A percentile compares a stretch with the other conserved stretches of the same genome.
Evolutionary conservation across 1,140 invertebrate species (phyloP).

Genomic region (Bombus pascuorum): DNA sequence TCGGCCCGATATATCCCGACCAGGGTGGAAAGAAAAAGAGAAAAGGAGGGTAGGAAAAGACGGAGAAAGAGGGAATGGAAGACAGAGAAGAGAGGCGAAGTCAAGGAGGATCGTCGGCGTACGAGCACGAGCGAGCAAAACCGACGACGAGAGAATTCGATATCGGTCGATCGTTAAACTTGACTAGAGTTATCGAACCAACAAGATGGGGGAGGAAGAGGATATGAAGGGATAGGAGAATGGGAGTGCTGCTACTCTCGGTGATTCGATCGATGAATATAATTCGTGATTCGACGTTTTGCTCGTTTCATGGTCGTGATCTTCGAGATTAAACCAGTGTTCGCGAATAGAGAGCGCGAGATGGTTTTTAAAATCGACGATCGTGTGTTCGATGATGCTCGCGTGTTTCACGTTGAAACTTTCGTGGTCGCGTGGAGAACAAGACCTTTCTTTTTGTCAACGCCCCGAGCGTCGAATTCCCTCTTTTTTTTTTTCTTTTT

Average conservation of each 20-base stretch:
- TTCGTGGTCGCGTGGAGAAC: not conserved
- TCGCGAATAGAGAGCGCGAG: slow-evolving; percentile 38
- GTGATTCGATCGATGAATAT: slow-evolving; percentile 60
- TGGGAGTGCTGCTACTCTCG: slow-evolving; percentile 59
- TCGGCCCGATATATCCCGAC: slow-evolving; percentile 70
- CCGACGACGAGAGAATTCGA: slow-evolving; percentile 60
- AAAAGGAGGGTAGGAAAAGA: not conserved
- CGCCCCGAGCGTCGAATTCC: slow-evolving; percentile 28
- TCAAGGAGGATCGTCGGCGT: slow-evolving; percentile 35
- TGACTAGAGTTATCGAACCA: slow-evolving; percentile 58
- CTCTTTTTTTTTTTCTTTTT: not conserved
- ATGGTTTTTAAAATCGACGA: slow-evolving; percentile 28
- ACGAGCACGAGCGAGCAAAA: slow-evolving; percentile 19
- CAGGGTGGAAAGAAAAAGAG: slow-evolving; percentile 53
- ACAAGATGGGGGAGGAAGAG: slow-evolving; percentile 20
- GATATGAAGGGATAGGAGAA: not conserved
- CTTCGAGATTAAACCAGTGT: slow-evolving; percentile 26
- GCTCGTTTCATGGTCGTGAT: slow-evolving; percentile 40
- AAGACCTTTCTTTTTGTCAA: slow-evolving; percentile 14
- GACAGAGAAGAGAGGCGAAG: not conserved
- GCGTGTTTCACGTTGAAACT: too few relatives aligned
- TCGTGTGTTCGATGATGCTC: too few relatives aligned
- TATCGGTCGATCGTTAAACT: slow-evolving; percentile 69
- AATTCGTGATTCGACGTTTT: slow-evolving; percentile 62
- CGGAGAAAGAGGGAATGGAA: not conserved